Percentiles rank a stretch among this genome's conserved stretches.
phyloP scores from a whole-genome alignment of 2,888 invertebrate genomes.

The Drosophila greeni region DNA sequence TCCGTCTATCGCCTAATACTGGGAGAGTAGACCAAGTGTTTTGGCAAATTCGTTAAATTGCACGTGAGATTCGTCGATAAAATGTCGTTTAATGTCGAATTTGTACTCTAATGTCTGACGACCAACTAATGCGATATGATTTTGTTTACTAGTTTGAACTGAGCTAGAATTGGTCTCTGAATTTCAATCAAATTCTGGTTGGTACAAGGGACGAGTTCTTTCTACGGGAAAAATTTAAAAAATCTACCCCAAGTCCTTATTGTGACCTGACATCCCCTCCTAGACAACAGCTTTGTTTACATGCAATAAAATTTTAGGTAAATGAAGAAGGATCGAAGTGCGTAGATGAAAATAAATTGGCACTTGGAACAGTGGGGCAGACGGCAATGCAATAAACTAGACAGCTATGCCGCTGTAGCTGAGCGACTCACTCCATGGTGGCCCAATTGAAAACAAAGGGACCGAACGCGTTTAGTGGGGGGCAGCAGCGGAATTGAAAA shows the following conservation, averaged over 20 bases:
- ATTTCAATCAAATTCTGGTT: background rate
- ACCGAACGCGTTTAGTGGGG: constrained; percentile 26
- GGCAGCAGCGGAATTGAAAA: constrained; percentile 64
- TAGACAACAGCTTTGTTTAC: constrained; percentile 63
- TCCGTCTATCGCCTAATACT: constrained; percentile 39
- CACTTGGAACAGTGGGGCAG: constrained; percentile 42
- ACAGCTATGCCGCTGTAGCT: constrained; percentile 4
- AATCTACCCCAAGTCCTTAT: constrained; percentile 8
- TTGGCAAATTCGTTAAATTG: constrained; percentile 65
- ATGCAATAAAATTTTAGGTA: constrained; percentile 75
- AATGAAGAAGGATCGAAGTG: constrained; percentile 63
- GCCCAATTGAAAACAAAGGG: constrained; percentile 32
- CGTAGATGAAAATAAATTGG: constrained; percentile 58
- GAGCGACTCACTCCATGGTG: constrained; percentile 17
- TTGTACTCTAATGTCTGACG: constrained; percentile 38
- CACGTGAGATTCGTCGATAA: constrained; percentile 65
- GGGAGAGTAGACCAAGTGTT: constrained; percentile 51
- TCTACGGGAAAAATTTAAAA: background rate
- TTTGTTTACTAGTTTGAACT: background rate
- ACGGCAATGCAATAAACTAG: constrained; percentile 1
- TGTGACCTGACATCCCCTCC: background rate
- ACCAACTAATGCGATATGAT: background rate
- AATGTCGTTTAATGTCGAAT: constrained; percentile 15
- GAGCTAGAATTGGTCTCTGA: background rate
- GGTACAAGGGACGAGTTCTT: too few relatives aligned